Base-by-base conservation (phyloP, 2,888 invertebrate species). In the Tetragnatha montana region DNA sequence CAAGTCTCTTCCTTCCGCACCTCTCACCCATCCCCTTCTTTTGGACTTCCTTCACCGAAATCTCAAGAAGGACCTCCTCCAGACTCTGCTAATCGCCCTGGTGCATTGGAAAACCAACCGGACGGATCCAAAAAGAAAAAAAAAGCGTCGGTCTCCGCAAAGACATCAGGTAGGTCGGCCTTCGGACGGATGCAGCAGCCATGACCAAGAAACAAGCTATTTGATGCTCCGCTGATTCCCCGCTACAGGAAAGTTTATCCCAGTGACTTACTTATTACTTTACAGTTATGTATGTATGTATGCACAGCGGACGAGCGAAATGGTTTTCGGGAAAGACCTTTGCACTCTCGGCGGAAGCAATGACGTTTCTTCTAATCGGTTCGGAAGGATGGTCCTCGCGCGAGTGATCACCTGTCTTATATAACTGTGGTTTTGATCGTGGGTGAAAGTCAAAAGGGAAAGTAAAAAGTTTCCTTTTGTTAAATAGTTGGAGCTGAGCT, bases 201-300 rank as follows among this genome's bases (percentile, higher is more conserved):
- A 19, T 22, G 81, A 81, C 35, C 35, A 35, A 51, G 74, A 82
- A 73, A 82, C 35, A 49, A 73, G 60, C 73, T 74, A 82, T 82
- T 82, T 82, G 60, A 49, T 71, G 74, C 35, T 51, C 60, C 21
- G 35, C 19, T 74, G 74, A 35, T 69, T 19, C 35, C 69, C 71
- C 70, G 21, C 17, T 6, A 22, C 14, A 35, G 74, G 35, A 22
- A 35, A 17, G 76, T 50, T 50, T 47, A 74, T 74, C 49, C 49
- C 76, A 76, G 19, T 76, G 76, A 76, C 76, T 76, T 47, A 76
- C 49, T 76, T 35, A 35, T 35, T 35, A 35, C 35, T 35, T 35
- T 76, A 49, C 76, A 50, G 50, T 60, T 60, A 60, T 60, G 60
- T 35, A 35, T 60, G 60, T 35, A 35, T 35, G 35, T 76, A 76